Evolutionary conservation across 2,113 vertebrate genomes (phyloP).

Genomic region (Tricholaema leucomelas): DNA sequence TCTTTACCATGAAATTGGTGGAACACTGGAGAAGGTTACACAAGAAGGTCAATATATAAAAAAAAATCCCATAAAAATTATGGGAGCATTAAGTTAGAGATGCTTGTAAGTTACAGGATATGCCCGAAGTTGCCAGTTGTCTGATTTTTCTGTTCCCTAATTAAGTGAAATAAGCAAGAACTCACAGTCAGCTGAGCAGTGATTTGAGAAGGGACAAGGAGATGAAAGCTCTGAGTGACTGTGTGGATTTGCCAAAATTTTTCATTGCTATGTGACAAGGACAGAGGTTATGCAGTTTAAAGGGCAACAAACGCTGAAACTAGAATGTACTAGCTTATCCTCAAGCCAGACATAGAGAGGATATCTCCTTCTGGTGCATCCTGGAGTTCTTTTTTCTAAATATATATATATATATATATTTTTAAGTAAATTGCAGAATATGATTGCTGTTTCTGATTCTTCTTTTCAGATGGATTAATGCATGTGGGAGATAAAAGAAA

Average conservation of each 20-base stretch:
- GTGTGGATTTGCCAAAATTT: conserved; percentile 6
- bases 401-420: neutral
- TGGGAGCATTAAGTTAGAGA: neutral
- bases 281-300: conserved; percentile 51
- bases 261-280: neutral
- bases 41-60: neutral
- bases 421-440: neutral
- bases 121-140: neutral
- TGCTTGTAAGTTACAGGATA: neutral
- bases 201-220: conserved; percentile 12
- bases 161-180: neutral
- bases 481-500: neutral
- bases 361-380: neutral
- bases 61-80: neutral
- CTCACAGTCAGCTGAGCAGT: neutral
- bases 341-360: conserved; percentile 1
- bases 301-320: conserved; percentile 55
- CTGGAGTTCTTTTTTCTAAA: no score
- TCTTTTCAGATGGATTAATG: conserved; percentile 5
- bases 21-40: no score
- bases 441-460: neutral
- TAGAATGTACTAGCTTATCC: conserved; percentile 52
- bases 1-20: no score
- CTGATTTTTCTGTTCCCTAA: neutral
- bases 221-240: conserved; percentile 20